Percentiles rank a stretch among this genome's conserved stretches.
Evolutionary conservation across 2,888 invertebrate species (phyloP).

Genomic region (Cosmopolites sordidus): DNA sequence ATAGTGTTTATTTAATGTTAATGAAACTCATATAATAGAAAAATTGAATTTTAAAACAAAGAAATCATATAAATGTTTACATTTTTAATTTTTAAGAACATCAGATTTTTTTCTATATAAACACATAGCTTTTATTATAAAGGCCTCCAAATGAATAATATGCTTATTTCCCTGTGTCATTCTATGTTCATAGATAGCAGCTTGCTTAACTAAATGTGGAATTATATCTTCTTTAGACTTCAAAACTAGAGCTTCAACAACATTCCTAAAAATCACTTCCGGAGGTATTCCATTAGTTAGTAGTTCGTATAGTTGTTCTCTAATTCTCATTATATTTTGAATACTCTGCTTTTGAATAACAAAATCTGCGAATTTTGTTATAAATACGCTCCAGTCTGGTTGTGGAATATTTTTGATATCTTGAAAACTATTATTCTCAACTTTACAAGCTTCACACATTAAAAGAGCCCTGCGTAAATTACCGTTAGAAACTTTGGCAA

Average conservation of each 20-base stretch:
- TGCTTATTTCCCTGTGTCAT: slow-evolving; percentile 89
- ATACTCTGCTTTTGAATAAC: slow-evolving; percentile 70
- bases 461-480: slow-evolving; percentile 90
- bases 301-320: slow-evolving; percentile 88
- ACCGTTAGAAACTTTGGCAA: slow-evolving; percentile 75
- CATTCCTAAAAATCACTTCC: slow-evolving; percentile 84
- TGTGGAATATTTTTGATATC: slow-evolving; percentile 75
- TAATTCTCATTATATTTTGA: slow-evolving; percentile 74
- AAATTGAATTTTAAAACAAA: too few species aligned
- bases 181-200: slow-evolving; percentile 88
- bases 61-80: too few species aligned
- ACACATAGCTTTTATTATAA: slow-evolving; percentile 91
- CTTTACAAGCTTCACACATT: slow-evolving; percentile 90
- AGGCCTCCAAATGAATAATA: slow-evolving; percentile 96
- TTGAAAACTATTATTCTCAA: slow-evolving; percentile 82
- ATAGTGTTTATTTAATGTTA: too few species aligned
- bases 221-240: slow-evolving; percentile 90
- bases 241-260: slow-evolving; percentile 77
- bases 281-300: slow-evolving; percentile 91
- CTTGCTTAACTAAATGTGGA: slow-evolving; percentile 76
- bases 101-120: slow-evolving; percentile 2
- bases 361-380: slow-evolving; percentile 75
- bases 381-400: slow-evolving; percentile 90
- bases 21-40: too few species aligned
- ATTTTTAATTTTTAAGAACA: too few species aligned